Conservation (phyloP, 2,888 invertebrate species). For the Nymphalis urticae region DNA sequence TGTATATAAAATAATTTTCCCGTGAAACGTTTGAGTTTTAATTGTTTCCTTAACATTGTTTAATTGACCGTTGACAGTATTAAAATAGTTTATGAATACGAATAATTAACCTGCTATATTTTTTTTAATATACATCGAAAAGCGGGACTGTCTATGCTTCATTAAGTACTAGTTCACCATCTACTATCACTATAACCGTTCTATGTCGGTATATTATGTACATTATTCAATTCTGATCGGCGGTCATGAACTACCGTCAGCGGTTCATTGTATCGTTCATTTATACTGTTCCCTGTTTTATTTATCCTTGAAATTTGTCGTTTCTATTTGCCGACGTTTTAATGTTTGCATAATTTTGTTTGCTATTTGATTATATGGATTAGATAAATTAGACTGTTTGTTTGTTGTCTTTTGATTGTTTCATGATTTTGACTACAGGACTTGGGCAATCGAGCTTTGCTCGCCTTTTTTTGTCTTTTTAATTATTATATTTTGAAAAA, state of each 20-base stretch:
- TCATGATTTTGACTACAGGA: no score
- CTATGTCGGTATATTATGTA: slow-evolving; percentile 15
- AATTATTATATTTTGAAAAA: no score
- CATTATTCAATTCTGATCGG: slow-evolving; percentile 52
- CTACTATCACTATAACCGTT: no score
- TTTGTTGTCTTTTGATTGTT: no score
- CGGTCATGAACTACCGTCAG: slow-evolving; percentile 57
- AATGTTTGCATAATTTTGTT: neutral
- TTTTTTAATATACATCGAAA: neutral
- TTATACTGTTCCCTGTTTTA: slow-evolving; percentile 54
- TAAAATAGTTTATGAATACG: neutral
- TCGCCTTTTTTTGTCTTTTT: no score
- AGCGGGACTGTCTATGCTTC: neutral
- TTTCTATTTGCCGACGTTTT: slow-evolving; percentile 6
- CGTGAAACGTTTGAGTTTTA: no score
- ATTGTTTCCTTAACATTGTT: neutral
- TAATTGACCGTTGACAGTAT: neutral
- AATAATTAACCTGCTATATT: no score
- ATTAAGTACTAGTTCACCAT: slow-evolving; percentile 20
- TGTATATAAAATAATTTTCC: no score
- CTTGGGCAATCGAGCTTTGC: no score
- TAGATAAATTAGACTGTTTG: no score
- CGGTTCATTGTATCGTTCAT: slow-evolving; percentile 59
- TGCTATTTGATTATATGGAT: neutral
- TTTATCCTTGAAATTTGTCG: slow-evolving; percentile 22